A percentile compares a stretch with the other conserved stretches of the same genome.
These are phyloP conservation scores for Microplitis deprimator DNA, from an alignment of 2,888 invertebrate species.

Conservation along the genomic window DNA sequence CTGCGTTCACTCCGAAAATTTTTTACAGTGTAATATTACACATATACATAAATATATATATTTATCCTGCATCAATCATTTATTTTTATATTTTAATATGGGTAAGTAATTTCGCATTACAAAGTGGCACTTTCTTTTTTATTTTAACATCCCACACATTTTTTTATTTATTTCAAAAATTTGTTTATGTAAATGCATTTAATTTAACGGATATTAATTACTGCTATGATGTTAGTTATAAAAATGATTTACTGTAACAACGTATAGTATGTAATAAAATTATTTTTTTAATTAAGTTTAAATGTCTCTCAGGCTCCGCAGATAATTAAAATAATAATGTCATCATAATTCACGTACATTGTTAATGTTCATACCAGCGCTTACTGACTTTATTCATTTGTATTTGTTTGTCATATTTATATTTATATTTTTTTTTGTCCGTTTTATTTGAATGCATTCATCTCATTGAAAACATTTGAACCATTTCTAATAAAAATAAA, in stretches of 20 bases:
- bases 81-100: not conserved
- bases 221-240: conserved; percentile 13
- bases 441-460: conserved; percentile 27
- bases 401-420: conserved; percentile 20
- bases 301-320: conserved; percentile 49
- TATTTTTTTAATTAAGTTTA: conserved; percentile 15
- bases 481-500: conserved; percentile 30
- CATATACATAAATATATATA: too few species aligned
- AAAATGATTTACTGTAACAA: conserved; percentile 37
- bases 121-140: conserved; percentile 43
- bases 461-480: conserved; percentile 44
- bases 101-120: conserved; percentile 48
- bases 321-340: conserved; percentile 11
- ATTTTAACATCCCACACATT: not conserved
- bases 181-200: conserved; percentile 5
- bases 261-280: conserved; percentile 4
- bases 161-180: conserved; percentile 2
- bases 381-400: not conserved
- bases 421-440: conserved; percentile 41
- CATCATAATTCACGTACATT: not conserved
- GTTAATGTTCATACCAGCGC: conserved; percentile 6
- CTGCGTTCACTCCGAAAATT: too few species aligned
- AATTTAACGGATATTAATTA: conserved; percentile 5
- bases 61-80: conserved; percentile 4
- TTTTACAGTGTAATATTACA: too few species aligned